Conservation (phyloP, 2,113 vertebrate species). For the Strix aluco region DNA sequence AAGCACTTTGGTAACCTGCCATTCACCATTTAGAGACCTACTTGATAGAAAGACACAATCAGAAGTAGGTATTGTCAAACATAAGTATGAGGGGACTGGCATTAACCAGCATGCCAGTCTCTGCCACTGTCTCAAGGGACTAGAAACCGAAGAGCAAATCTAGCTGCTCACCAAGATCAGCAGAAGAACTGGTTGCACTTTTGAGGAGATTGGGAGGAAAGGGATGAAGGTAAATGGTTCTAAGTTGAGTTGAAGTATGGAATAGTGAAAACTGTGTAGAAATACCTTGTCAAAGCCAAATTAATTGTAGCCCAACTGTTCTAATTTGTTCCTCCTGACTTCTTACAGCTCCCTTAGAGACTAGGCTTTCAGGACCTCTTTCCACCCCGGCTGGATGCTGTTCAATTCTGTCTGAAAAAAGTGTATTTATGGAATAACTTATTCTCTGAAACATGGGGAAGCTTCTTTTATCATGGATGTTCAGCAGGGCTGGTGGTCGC, state of each 20-base stretch:
- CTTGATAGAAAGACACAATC: neutral
- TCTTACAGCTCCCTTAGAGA: neutral
- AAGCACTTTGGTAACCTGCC: neutral
- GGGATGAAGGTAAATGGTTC: neutral
- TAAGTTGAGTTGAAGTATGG: neutral
- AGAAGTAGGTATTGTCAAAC: neutral
- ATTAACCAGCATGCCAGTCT: neutral
- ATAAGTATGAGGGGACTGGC: neutral
- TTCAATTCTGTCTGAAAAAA: neutral
- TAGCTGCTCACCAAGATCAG: neutral
- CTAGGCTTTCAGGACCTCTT: neutral
- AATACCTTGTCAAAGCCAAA: neutral
- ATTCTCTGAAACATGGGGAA: neutral
- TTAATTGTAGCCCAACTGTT: neutral
- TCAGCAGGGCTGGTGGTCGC: neutral
- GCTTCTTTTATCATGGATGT: neutral
- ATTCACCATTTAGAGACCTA: neutral
- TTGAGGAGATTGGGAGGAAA: neutral
- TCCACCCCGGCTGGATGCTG: neutral
- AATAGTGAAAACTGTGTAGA: neutral
- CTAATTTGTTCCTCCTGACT: neutral
- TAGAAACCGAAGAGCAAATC: neutral
- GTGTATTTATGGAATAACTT: neutral
- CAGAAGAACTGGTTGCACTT: neutral
- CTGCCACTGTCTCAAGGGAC: neutral